These are phyloP conservation scores for Noctilio leporinus DNA, from an alignment of 2,113 vertebrate genomes.

Conservation along the genomic window DNA sequence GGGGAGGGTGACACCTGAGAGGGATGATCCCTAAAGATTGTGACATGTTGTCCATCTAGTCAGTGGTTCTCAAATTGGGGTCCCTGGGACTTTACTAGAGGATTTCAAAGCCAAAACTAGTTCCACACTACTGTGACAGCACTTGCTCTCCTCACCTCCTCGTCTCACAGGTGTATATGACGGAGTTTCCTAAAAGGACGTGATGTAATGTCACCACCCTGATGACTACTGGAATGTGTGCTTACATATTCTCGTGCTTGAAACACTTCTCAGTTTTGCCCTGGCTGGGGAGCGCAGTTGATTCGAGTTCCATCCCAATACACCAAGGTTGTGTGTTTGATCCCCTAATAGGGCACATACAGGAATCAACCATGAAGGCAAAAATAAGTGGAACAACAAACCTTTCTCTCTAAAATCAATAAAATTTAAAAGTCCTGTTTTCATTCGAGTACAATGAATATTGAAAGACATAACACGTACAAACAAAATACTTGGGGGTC, in stretches of 20 bases:
- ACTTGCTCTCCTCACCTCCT: neutral
- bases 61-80: neutral
- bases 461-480: neutral
- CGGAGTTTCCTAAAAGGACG: conserved; percentile 1
- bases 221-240: neutral
- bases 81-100: neutral
- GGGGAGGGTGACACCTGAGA: neutral
- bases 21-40: neutral
- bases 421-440: neutral
- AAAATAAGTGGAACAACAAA: too few relatives aligned
- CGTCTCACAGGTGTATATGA: neutral
- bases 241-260: neutral
- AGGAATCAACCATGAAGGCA: too few relatives aligned
- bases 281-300: too few relatives aligned
- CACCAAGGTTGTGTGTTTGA: too few relatives aligned
- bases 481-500: neutral
- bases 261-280: neutral
- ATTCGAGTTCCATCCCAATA: too few relatives aligned
- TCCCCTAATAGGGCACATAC: too few relatives aligned
- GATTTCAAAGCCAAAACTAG: neutral
- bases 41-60: neutral
- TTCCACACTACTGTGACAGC: neutral
- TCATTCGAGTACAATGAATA: neutral
- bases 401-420: too few relatives aligned
- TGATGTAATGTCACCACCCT: neutral